These are phyloP conservation scores for Leptonema lineaticorne DNA, from an alignment of 1,140 invertebrate genomes.

Conservation along the genomic window DNA sequence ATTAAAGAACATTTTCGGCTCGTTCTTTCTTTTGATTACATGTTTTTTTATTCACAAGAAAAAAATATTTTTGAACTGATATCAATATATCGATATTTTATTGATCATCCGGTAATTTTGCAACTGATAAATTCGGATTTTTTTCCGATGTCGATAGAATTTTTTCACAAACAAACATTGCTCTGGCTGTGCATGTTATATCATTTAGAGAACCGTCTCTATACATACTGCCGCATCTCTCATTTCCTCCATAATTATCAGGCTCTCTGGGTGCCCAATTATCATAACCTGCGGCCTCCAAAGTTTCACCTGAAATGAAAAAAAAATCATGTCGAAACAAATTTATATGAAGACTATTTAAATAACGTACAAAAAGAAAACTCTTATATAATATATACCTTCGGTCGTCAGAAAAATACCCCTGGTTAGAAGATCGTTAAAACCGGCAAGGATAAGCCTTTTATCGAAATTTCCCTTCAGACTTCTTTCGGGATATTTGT, in stretches of 20 bases:
- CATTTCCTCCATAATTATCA: slow-evolving; percentile 40
- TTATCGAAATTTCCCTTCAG: neutral
- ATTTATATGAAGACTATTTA: too few relatives aligned
- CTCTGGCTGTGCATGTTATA: slow-evolving; percentile 43
- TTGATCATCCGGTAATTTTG: too few relatives aligned
- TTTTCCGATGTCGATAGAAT: neutral
- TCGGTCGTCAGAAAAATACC: slow-evolving; percentile 4
- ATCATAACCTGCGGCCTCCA: slow-evolving; percentile 45
- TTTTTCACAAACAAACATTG: slow-evolving; percentile 50
- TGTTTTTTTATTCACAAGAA: too few relatives aligned
- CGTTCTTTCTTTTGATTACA: too few relatives aligned
- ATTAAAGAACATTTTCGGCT: too few relatives aligned
- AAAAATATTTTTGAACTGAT: too few relatives aligned
- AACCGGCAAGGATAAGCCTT: neutral
- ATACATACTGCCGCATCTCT: slow-evolving; percentile 49
- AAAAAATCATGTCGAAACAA: neutral
- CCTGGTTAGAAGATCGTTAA: neutral
- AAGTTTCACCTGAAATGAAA: slow-evolving; percentile 42
- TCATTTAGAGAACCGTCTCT: slow-evolving; percentile 48
- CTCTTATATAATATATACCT: neutral
- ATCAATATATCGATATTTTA: too few relatives aligned
- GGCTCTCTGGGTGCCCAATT: slow-evolving; percentile 47
- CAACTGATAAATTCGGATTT: too few relatives aligned
- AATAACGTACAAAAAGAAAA: neutral
- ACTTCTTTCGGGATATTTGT: neutral